Percentiles rank a stretch among this genome's conserved stretches.
Evolutionary conservation across 2,113 vertebrate species (phyloP).

Genomic region (Athene cunicularia): DNA sequence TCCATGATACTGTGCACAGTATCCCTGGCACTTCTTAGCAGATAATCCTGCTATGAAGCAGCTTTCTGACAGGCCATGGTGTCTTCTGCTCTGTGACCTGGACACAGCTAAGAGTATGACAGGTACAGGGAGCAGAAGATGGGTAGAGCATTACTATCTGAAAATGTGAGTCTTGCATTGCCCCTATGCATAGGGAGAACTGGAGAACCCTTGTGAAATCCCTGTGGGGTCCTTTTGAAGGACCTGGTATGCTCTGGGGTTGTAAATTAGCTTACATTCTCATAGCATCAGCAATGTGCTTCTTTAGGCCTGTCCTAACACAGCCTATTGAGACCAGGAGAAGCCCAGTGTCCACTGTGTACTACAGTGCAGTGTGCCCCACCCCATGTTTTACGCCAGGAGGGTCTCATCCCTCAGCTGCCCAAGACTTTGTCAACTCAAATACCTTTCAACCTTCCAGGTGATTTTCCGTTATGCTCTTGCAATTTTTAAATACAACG

Average conservation of each 20-base stretch:
- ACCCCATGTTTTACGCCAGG: neutral
- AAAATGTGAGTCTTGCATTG: neutral
- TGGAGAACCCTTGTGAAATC: neutral
- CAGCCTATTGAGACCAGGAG: neutral
- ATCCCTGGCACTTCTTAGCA: neutral
- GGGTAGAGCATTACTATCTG: neutral
- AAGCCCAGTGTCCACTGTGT: neutral
- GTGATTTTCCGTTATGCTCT: constrained; percentile 94
- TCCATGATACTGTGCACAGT: neutral
- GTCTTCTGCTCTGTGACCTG: neutral
- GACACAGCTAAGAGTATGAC: neutral
- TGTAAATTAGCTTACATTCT: neutral
- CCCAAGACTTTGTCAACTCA: neutral
- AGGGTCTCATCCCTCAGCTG: neutral
- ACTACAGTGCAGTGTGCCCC: neutral
- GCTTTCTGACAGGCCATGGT: neutral
- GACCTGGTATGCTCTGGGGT: neutral
- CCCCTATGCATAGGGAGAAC: neutral
- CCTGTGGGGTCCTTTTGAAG: neutral
- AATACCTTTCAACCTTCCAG: constrained; percentile 67
- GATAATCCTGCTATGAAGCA: neutral
- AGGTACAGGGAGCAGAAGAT: neutral
- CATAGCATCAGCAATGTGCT: neutral
- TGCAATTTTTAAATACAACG: constrained; percentile 94
- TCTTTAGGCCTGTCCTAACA: neutral